Conservation (phyloP, 2,888 invertebrate genomes). For the Cephus pulcher region DNA sequence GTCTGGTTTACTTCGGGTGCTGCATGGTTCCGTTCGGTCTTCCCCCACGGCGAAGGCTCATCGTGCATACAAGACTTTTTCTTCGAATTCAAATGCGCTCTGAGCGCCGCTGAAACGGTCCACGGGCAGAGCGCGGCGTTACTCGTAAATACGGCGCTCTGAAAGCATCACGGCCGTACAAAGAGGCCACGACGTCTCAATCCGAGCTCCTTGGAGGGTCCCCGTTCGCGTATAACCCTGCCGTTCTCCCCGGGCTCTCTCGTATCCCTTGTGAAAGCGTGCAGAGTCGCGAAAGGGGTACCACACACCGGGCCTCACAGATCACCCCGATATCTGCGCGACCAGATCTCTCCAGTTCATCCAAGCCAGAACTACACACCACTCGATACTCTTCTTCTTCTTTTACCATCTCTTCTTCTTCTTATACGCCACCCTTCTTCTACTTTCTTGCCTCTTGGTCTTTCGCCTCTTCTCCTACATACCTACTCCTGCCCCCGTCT, state of each 20-base stretch:
- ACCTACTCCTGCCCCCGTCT: slow-evolving; percentile 28
- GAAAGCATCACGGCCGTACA: slow-evolving; percentile 62
- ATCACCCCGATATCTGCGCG: slow-evolving; percentile 64
- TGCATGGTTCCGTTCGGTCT: background rate
- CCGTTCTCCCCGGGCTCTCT: slow-evolving; percentile 4
- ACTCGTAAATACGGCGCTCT: slow-evolving; percentile 65
- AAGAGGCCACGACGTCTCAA: slow-evolving; percentile 66
- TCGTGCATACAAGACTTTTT: slow-evolving; percentile 30
- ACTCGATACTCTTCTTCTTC: slow-evolving; percentile 25
- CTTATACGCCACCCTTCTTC: slow-evolving; percentile 14
- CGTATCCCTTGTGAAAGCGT: slow-evolving; percentile 39
- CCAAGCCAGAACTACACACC: slow-evolving; percentile 42
- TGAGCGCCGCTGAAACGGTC: slow-evolving; percentile 34
- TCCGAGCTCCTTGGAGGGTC: slow-evolving; percentile 63
- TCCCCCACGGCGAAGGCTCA: background rate
- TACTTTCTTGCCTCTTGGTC: slow-evolving; percentile 21
- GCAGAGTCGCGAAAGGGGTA: slow-evolving; percentile 58
- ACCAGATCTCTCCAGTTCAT: slow-evolving; percentile 57
- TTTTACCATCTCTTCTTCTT: slow-evolving; percentile 24
- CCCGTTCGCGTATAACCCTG: slow-evolving; percentile 21
- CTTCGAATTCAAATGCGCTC: slow-evolving; percentile 56
- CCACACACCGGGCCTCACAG: slow-evolving; percentile 67
- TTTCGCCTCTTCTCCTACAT: slow-evolving; percentile 19
- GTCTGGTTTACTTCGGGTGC: background rate
- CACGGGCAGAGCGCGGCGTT: slow-evolving; percentile 55